phyloP scores from a whole-genome alignment of 1,140 invertebrate species.

The Dinothrombium tinctorium region DNA sequence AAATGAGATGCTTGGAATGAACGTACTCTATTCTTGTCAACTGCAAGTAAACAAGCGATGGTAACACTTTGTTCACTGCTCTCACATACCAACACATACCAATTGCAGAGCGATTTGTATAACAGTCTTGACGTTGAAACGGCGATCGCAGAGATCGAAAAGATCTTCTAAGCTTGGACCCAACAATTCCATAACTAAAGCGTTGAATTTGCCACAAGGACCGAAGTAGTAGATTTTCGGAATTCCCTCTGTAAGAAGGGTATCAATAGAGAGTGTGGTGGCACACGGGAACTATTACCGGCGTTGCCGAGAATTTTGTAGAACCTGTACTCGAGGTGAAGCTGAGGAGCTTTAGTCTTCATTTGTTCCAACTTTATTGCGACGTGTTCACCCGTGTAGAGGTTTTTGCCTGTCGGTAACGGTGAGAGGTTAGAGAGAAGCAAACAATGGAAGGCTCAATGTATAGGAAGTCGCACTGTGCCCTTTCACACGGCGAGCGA shows the following conservation, averaged over 20 bases:
- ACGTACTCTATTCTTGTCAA: slow-evolving; percentile 81
- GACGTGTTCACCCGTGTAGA: slow-evolving; percentile 99
- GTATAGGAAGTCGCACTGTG: no score
- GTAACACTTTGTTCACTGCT: no score
- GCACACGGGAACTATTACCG: not conserved
- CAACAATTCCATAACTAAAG: slow-evolving; percentile 95
- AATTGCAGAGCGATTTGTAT: slow-evolving; percentile 94
- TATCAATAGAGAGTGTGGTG: no score
- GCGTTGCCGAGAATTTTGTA: slow-evolving; percentile 88
- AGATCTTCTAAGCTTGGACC: slow-evolving; percentile 97
- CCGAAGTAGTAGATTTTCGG: slow-evolving; percentile 99
- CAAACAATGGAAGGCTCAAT: not conserved
- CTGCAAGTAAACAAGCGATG: not conserved
- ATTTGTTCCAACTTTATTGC: slow-evolving; percentile 99
- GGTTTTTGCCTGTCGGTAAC: slow-evolving; percentile 81
- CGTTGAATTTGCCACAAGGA: slow-evolving; percentile 97
- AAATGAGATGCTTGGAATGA: slow-evolving; percentile 95
- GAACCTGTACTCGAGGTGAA: slow-evolving; percentile 99
- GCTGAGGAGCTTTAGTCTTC: slow-evolving; percentile 98
- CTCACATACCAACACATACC: no score
- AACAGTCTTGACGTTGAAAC: slow-evolving; percentile 96
- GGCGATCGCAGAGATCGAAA: slow-evolving; percentile 93
- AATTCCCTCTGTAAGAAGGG: slow-evolving; percentile 61
- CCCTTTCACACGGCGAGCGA: not conserved
- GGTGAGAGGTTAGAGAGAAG: not conserved